A percentile compares a stretch with the other conserved stretches of the same genome.
These are phyloP conservation scores for Xestia rhomboidea DNA, from an alignment of 2,888 invertebrate genomes.

Conservation along the genomic window DNA sequence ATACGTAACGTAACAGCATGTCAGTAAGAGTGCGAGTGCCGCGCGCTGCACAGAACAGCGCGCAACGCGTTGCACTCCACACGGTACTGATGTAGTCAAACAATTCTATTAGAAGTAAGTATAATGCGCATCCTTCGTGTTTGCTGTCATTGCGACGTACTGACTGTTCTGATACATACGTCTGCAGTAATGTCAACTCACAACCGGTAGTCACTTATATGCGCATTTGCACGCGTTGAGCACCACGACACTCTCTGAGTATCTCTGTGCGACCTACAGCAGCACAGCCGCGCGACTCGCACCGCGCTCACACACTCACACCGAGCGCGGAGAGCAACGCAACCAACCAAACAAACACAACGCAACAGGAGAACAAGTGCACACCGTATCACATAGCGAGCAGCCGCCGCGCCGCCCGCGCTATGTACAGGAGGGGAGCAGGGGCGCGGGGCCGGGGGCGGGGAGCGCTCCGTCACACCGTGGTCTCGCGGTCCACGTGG, in stretches of 20 bases:
- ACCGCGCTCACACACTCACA: conserved; percentile 18
- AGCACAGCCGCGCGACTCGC: conserved; percentile 23
- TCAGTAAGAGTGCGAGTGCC: not conserved
- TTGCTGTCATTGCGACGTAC: not conserved
- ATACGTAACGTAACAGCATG: conserved; percentile 15
- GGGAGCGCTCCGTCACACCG: conserved; percentile 93
- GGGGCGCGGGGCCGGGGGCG: conserved; percentile 44
- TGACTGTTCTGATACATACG: conserved; percentile 1
- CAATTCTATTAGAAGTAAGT: not conserved
- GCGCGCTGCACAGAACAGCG: not conserved
- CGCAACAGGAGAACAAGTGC: conserved; percentile 64
- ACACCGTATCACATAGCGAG: conserved; percentile 61
- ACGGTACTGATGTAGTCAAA: not conserved
- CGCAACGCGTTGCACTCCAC: not conserved
- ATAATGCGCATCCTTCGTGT: conserved; percentile 4
- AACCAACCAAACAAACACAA: conserved; percentile 55
- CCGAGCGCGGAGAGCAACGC: conserved; percentile 39
- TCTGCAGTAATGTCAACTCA: conserved; percentile 36
- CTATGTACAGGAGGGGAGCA: conserved; percentile 45
- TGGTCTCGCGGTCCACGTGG: conserved; percentile 97
- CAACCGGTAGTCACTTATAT: conserved; percentile 40
- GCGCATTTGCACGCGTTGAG: conserved; percentile 4
- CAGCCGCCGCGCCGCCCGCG: conserved; percentile 53
- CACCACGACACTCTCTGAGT: conserved; percentile 2
- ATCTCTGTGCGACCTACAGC: conserved; percentile 16